Conservation (phyloP, 2,797 vertebrate genomes). For the Pitangus sulphuratus region DNA sequence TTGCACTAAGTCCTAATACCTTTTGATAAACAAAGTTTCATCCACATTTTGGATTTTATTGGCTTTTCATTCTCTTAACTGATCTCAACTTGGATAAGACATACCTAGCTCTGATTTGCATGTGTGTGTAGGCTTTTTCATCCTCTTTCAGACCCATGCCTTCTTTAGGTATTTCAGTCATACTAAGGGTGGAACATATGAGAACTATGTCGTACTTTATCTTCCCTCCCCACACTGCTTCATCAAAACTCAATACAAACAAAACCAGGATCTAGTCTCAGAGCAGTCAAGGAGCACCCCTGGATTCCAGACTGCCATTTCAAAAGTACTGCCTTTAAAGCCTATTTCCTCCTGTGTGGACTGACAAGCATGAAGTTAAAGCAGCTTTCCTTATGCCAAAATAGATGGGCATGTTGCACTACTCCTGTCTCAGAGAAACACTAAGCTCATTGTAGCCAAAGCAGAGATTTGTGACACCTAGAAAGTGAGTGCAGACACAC, state of each 20-base stretch:
- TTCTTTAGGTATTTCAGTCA: not conserved
- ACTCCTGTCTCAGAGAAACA: not conserved
- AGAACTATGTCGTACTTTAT: not conserved
- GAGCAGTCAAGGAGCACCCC: not conserved
- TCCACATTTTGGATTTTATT: not conserved
- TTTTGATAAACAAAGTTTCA: not conserved
- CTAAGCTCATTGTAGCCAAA: not conserved
- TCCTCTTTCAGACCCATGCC: not conserved
- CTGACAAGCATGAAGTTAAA: not conserved
- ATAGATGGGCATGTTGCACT: not conserved
- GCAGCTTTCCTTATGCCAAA: not conserved
- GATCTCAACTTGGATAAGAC: not conserved
- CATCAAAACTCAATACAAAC: not conserved
- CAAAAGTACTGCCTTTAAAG: not conserved
- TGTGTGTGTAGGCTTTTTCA: rapidly evolving
- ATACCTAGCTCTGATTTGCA: not conserved
- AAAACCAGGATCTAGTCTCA: not conserved
- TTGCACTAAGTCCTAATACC: not conserved
- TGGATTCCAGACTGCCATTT: not conserved
- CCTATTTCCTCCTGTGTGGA: not conserved
- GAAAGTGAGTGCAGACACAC: not conserved
- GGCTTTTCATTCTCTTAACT: not conserved
- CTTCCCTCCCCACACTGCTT: not conserved
- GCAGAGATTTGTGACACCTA: not conserved
- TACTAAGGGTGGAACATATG: not conserved